Conservation (phyloP, 2,113 vertebrate genomes). For the Carassius carassius region DNA sequence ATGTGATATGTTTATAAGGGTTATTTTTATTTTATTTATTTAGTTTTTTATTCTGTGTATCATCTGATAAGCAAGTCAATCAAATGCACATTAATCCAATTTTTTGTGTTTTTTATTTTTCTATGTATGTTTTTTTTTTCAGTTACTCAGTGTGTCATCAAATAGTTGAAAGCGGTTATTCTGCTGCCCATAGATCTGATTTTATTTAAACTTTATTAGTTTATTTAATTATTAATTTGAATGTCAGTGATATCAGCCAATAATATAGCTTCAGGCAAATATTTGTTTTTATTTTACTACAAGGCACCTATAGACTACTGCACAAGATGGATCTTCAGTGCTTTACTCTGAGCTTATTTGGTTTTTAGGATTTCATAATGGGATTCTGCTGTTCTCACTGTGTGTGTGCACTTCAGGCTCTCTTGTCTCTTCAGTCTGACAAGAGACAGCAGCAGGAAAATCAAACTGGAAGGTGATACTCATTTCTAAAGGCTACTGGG, state of each 20-base stretch:
- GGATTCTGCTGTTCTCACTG: constrained; percentile 5
- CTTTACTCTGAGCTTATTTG: background rate
- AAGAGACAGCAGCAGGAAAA: constrained; percentile 14
- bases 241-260: background rate
- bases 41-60: background rate
- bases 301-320: background rate
- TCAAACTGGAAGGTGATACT: constrained; percentile 27
- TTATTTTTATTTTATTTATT: background rate
- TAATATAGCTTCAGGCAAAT: background rate
- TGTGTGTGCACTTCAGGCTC: constrained; percentile 7
- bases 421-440: constrained; percentile 11
- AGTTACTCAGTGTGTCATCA: background rate
- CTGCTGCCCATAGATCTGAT: background rate
- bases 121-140: background rate
- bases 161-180: background rate
- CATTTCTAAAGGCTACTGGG: constrained; percentile 10
- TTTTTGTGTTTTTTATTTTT: background rate
- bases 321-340: background rate
- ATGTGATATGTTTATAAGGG: background rate
- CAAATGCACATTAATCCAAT: background rate
- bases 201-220: background rate
- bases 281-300: background rate
- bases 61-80: too few relatives aligned
- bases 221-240: background rate
- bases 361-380: background rate